Conservation (phyloP, 2,888 invertebrate genomes). For the Aromia moschata region DNA sequence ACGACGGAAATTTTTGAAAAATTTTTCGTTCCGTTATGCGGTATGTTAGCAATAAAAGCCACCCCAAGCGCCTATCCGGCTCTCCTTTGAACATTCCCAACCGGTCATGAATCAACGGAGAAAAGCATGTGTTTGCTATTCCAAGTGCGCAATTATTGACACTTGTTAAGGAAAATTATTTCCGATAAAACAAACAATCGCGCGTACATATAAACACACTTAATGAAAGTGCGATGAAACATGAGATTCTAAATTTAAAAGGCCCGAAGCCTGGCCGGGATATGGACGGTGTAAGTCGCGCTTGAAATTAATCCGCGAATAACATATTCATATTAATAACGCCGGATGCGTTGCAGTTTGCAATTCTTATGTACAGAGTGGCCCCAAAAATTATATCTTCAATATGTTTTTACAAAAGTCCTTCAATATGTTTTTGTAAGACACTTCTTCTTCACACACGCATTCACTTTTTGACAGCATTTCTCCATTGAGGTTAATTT, state of each 20-base stretch:
- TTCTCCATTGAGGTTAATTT: too few relatives aligned
- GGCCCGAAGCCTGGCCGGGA: neutral
- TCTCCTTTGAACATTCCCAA: constrained; percentile 2
- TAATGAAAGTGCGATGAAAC: constrained; percentile 28
- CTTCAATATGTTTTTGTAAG: too few relatives aligned
- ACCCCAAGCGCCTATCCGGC: neutral
- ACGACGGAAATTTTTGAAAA: too few relatives aligned
- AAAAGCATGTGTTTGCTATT: constrained; percentile 12
- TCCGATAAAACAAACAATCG: constrained; percentile 22
- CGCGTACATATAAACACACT: constrained; percentile 25
- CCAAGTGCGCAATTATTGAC: constrained; percentile 11
- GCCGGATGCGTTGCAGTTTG: neutral
- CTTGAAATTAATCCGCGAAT: constrained; percentile 9
- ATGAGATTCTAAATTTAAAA: constrained; percentile 24
- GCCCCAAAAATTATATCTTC: too few relatives aligned
- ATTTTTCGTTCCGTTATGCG: too few relatives aligned
- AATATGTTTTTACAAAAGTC: too few relatives aligned
- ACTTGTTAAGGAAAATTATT: constrained; percentile 25
- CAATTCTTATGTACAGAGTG: constrained; percentile 2
- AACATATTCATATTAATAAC: constrained; percentile 12
- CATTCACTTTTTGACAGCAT: too few relatives aligned
- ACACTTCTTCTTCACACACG: too few relatives aligned
- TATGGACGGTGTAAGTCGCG: neutral
- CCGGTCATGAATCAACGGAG: neutral
- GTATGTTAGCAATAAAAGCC: too few relatives aligned